These are phyloP conservation scores for Papilio xuthus DNA, from an alignment of 1,140 invertebrate genomes.

Conservation along the genomic window DNA sequence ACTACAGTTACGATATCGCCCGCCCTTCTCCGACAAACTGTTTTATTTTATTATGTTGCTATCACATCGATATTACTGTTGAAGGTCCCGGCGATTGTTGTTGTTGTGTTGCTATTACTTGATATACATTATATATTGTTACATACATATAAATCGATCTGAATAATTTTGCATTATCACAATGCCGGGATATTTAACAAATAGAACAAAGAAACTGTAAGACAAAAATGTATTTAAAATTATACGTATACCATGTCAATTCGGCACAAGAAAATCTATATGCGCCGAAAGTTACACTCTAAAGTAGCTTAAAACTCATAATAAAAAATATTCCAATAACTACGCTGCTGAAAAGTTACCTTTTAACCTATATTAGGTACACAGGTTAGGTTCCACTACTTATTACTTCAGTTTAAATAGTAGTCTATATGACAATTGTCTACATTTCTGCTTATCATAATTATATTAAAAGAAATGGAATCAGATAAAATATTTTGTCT, in stretches of 20 bases:
- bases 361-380: no score
- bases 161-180: neutral
- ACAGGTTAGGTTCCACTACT: neutral
- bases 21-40: conserved; percentile 78
- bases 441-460: neutral
- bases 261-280: neutral
- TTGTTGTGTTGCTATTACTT: conserved; percentile 28
- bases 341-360: no score
- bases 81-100: conserved; percentile 71
- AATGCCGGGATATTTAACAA: conserved; percentile 20
- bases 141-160: neutral
- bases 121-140: neutral
- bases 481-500: neutral
- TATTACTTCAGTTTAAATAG: neutral
- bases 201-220: neutral
- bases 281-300: no score
- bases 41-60: conserved; percentile 78
- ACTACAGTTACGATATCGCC: conserved; percentile 76
- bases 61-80: conserved; percentile 69
- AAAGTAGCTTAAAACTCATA: no score
- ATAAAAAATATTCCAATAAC: no score
- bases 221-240: neutral
- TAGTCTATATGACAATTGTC: neutral
- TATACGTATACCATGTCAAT: neutral
- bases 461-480: neutral